phyloP scores from a whole-genome alignment of 2,113 vertebrate genomes.

The Eleginops maclovinus region DNA sequence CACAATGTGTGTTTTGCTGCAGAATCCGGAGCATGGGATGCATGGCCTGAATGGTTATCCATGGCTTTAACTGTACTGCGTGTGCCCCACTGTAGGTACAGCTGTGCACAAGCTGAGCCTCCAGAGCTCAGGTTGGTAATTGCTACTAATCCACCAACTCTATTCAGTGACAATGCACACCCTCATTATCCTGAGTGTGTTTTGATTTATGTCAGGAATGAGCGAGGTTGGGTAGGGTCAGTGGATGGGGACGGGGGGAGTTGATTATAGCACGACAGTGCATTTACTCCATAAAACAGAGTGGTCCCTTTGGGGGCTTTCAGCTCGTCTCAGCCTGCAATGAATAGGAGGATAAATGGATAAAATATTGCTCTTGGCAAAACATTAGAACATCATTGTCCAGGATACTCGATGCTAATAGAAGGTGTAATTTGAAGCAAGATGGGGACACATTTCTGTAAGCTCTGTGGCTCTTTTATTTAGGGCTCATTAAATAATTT shows the following conservation, averaged over 20 bases:
- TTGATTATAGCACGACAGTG: conserved; percentile 39
- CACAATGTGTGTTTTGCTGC: neutral
- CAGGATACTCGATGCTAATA: conserved; percentile 7
- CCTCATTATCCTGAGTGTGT: conserved; percentile 41
- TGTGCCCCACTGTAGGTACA: conserved; percentile 39
- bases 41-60: conserved; percentile 12
- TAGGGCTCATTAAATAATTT: conserved; percentile 10
- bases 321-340: conserved; percentile 30
- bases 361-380: conserved; percentile 36
- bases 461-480: neutral
- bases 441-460: neutral
- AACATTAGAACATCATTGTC: conserved; percentile 23
- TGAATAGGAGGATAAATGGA: conserved; percentile 36
- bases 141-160: conserved; percentile 41
- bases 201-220: conserved; percentile 57
- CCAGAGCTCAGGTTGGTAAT: conserved; percentile 35
- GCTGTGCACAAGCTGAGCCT: conserved; percentile 30
- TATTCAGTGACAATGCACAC: conserved; percentile 28
- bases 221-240: conserved; percentile 25
- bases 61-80: conserved; percentile 7
- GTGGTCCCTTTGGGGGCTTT: conserved; percentile 43
- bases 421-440: conserved; percentile 1
- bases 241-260: neutral
- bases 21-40: neutral
- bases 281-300: conserved; percentile 51